Base-by-base conservation (phyloP, 2,797 vertebrate species). In the Gila robusta region DNA sequence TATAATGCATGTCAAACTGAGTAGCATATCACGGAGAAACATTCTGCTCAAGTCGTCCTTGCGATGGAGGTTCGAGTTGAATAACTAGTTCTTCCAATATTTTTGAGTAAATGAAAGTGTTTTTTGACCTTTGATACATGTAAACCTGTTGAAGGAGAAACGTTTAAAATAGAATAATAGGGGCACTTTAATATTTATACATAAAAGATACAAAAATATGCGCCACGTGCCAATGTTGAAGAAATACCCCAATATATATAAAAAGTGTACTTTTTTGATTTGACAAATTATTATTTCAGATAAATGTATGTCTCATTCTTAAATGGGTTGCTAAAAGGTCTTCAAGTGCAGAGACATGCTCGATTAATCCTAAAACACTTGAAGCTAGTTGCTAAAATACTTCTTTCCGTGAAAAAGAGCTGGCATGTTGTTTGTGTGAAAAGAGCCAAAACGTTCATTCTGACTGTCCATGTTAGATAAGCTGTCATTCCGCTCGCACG, bases 361-460 rank as follows among this genome's bases (percentile, higher is more conserved):
- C 6, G 17, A 14, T 54, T 73, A 73, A 64, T 41, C 39, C 54
- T 21, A 3, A 77, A 32, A 78, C 23, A 84, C 52, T 62, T 49
- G 54, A 64, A 32, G 14, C 9, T 35, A 47, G 32, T 56, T 44
- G 9, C 49, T 67, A 62, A 66, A 32, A 64, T 49, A 28, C 26
- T 17, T 79, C 39, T 72, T 9, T 64, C 6, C n/a, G 19, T 79
- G 26, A 35, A 66, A 84, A 79, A 59, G 7, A 72, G 67, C 26
- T 80, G 83, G 19, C 35, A 5, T 71, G 52, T 26, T 79, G 74
- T 85, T 81, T 71, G 76, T 79, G 39, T 79, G 66, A 79, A 47
- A 54, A 71, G 62, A 26, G 44, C 32, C 19, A 37, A 69, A 21
- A 35, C 1, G 3, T 79, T 85, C 5, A 71, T 39, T 70, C 47